Base-by-base conservation (phyloP, 2,113 vertebrate species). In the Mesitornis unicolor region DNA sequence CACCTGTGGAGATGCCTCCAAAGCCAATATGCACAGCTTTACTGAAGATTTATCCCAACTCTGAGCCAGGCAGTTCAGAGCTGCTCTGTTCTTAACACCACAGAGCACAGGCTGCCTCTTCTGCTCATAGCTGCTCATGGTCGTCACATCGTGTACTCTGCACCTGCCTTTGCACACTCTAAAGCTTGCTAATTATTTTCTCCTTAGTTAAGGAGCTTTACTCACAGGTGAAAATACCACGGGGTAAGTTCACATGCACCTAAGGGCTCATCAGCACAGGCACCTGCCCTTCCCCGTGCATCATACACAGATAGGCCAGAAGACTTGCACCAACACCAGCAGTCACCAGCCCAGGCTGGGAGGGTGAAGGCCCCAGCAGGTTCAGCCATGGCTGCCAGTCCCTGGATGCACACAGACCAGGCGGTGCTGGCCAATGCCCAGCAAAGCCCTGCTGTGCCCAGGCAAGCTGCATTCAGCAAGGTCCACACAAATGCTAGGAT, bases 241-340 rank as follows among this genome's bases (percentile, higher is more conserved):
- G 2, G 20, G 11, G 18, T 40, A n/a, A 45, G 40, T 76, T 84
- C 77, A 71, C 48, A n/a, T 4, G 28, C 29, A 45, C 47, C 42
- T 73, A 16, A 91, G 89, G 82, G 36, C 70, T 91, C 61, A 53
- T 54, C 67, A 82, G 47, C 57, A 33, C 1, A 11, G 51, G 40
- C 65, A 57, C 13, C 31, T 74, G 29, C 31, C 36, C 51, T 77
- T 77, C 38, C 36, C 38, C 0, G 0, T 35, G 47, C 51, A 43
- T 13, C 35, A 11, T 51, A n/a, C 4, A 6, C 22, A 51, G 33
- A 22, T 33, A 47, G 67, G 31, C 25, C 38, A 42, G 63, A 47
- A 76, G 75, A 24, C 4, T 38, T 71, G 61, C 0, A 0, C 19
- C 0, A 0, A 13, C 40, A 56, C 25, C 54, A 80, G 33, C 36